Evolutionary conservation across 1,140 invertebrate species (phyloP).

Genomic region (Octopus bimaculoides): DNA sequence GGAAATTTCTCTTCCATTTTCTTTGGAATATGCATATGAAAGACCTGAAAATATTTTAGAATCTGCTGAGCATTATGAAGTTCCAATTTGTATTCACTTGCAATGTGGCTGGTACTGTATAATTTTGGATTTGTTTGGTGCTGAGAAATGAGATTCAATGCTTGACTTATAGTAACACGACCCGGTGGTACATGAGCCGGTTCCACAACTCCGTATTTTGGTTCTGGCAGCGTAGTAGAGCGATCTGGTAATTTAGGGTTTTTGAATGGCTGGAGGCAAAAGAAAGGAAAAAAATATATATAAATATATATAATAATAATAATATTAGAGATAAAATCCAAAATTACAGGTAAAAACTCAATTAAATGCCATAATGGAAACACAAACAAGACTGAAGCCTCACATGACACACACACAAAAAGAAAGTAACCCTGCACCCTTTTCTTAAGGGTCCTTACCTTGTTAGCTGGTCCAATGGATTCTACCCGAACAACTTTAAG

Average conservation of each 20-base stretch:
- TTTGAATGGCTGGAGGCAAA: too few species aligned
- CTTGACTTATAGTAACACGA: slow-evolving; percentile 53
- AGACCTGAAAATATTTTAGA: slow-evolving; percentile 26
- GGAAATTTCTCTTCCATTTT: slow-evolving; percentile 24
- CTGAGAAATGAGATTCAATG: slow-evolving; percentile 63
- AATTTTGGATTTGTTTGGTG: slow-evolving; percentile 64
- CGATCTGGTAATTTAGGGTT: slow-evolving; percentile 54
- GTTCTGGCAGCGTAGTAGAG: slow-evolving; percentile 50
- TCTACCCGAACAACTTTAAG: too few species aligned
- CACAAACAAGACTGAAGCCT: too few species aligned
- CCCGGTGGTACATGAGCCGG: slow-evolving; percentile 48
- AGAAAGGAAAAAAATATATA: too few species aligned
- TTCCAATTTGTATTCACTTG: slow-evolving; percentile 68
- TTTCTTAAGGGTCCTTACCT: too few species aligned
- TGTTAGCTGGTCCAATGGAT: too few species aligned
- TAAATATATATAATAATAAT: too few species aligned
- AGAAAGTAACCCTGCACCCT: too few species aligned
- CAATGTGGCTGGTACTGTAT: slow-evolving; percentile 63
- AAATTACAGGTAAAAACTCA: too few species aligned
- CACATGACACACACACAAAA: too few species aligned
- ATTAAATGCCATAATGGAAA: too few species aligned
- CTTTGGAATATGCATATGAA: slow-evolving; percentile 27
- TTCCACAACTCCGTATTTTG: slow-evolving; percentile 49
- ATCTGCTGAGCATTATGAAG: slow-evolving; percentile 48
- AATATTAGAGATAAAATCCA: too few species aligned